Conservation (phyloP, 92 coral and sea anemone species). For the Micromussa lordhowensis region DNA sequence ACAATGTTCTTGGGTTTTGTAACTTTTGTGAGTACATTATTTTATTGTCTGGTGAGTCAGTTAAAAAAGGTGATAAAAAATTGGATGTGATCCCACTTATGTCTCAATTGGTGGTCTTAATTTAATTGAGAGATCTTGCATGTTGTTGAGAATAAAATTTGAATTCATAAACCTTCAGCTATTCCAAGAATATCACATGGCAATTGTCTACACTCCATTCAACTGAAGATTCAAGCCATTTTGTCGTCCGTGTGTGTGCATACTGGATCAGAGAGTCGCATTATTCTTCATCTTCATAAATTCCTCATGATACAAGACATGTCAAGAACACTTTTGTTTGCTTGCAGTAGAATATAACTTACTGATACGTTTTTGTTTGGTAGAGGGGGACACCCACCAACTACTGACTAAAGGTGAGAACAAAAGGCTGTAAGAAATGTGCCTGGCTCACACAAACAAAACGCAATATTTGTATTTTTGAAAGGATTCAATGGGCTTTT, state of each 20-base stretch:
- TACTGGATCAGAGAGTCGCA: constrained; percentile 12
- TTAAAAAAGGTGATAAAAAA: not conserved
- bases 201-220: not conserved
- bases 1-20: no score
- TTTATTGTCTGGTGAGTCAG: not conserved
- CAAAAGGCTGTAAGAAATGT: not conserved
- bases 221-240: not conserved
- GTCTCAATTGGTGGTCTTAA: not conserved
- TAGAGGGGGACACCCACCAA: constrained; percentile 36
- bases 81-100: not conserved
- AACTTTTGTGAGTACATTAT: not conserved
- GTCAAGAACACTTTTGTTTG: constrained; percentile 1
- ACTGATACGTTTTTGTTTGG: constrained; percentile 51
- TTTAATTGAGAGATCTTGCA: not conserved
- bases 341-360: constrained; percentile 13
- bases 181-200: no score
- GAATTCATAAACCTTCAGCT: not conserved
- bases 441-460: not conserved
- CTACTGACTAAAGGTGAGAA: constrained; percentile 47
- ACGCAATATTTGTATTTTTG: not conserved
- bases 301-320: constrained; percentile 1
- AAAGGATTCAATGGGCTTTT: not conserved
- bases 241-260: constrained; percentile 10
- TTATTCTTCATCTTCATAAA: not conserved
- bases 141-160: not conserved